Evolutionary conservation across 2,888 invertebrate species (phyloP).

Genomic region (Octonoba sinensis): DNA sequence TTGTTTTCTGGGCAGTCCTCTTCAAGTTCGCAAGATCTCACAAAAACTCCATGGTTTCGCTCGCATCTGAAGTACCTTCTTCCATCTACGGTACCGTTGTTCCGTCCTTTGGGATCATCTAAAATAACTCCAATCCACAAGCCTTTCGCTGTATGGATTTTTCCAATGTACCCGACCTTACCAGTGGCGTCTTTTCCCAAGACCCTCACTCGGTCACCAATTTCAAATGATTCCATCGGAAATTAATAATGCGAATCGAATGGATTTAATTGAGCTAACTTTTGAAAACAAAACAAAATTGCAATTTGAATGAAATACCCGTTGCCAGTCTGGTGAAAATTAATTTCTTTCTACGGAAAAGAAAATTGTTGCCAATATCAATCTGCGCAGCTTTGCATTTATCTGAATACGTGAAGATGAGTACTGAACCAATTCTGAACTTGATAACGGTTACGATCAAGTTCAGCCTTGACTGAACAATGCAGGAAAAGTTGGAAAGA

Average conservation of each 20-base stretch:
- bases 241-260: background rate
- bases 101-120: slow-evolving; percentile 37
- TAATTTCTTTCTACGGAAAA: no score
- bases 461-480: no score
- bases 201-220: slow-evolving; percentile 23
- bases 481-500: no score
- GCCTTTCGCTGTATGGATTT: slow-evolving; percentile 22
- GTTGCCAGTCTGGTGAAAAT: no score
- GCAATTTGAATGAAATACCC: no score
- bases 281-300: no score
- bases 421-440: no score
- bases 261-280: no score
- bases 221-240: slow-evolving; percentile 15
- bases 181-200: slow-evolving; percentile 26
- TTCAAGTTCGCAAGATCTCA: slow-evolving; percentile 22
- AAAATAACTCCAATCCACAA: slow-evolving; percentile 29
- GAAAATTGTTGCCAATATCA: no score
- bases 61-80: slow-evolving; percentile 39
- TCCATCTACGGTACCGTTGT: slow-evolving; percentile 32
- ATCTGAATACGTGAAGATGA: no score
- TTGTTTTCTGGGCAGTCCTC: slow-evolving; percentile 2
- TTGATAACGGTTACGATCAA: no score
- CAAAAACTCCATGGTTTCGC: slow-evolving; percentile 35
- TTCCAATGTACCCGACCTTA: slow-evolving; percentile 27
- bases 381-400: no score